Conservation (phyloP, 1,140 invertebrate genomes). For the Drosophila lini region DNA sequence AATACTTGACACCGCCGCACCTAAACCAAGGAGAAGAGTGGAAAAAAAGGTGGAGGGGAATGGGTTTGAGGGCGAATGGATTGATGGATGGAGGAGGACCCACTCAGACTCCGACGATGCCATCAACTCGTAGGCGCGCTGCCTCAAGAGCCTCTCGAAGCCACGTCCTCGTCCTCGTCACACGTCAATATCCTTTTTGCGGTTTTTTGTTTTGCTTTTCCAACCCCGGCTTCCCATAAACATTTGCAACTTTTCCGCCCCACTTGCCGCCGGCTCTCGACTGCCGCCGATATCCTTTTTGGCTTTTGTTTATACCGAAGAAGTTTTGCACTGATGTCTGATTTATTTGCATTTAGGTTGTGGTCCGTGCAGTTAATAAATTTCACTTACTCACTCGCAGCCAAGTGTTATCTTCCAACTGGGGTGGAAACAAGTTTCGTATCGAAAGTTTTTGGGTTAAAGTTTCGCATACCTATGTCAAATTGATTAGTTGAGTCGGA, state of each 20-base stretch:
- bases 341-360: constrained; percentile 73
- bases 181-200: constrained; percentile 75
- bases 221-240: not conserved
- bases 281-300: constrained; percentile 29
- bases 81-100: constrained; percentile 37
- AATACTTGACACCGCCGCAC: constrained; percentile 82
- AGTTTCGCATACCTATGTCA: constrained; percentile 70
- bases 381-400: constrained; percentile 57
- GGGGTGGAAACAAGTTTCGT: constrained; percentile 42
- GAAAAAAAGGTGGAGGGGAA: not conserved
- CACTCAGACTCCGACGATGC: constrained; percentile 26
- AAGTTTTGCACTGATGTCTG: constrained; percentile 55
- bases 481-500: constrained; percentile 71
- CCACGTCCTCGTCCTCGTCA: constrained; percentile 53
- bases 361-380: constrained; percentile 73
- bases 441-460: constrained; percentile 62
- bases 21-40: constrained; percentile 20
- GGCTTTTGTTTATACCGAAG: constrained; percentile 11
- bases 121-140: constrained; percentile 48
- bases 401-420: constrained; percentile 56
- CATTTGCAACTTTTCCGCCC: constrained; percentile 66
- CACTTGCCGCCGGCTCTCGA: constrained; percentile 40
- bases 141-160: constrained; percentile 49
- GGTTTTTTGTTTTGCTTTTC: constrained; percentile 41
- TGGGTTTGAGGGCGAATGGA: not conserved